Percentiles rank a stretch among this genome's conserved stretches.
Evolutionary conservation across 2,113 vertebrate species (phyloP).

Genomic region (Piaya cayana): DNA sequence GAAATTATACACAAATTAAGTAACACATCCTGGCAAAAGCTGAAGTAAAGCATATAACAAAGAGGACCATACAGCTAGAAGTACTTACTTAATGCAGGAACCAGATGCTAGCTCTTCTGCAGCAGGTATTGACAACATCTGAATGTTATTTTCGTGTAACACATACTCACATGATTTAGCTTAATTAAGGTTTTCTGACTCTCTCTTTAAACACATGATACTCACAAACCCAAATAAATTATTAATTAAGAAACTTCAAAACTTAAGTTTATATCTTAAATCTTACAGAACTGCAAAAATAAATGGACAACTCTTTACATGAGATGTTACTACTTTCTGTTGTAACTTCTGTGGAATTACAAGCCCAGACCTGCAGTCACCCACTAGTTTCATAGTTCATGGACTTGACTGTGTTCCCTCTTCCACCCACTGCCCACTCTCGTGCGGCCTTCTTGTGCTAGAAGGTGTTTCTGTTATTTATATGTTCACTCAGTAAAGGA

Average conservation of each 20-base stretch:
- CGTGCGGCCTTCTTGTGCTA: neutral
- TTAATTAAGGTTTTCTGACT: neutral
- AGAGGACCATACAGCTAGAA: neutral
- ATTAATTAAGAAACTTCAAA: neutral
- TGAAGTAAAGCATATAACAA: neutral
- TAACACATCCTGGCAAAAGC: neutral
- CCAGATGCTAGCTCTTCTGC: neutral
- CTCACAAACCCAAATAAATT: neutral
- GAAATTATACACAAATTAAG: neutral
- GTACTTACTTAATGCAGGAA: neutral
- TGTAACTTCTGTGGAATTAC: accelerated
- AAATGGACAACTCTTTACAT: neutral
- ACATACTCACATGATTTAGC: neutral
- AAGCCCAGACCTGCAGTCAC: neutral
- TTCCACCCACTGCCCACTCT: too few relatives aligned
- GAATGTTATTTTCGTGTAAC: neutral
- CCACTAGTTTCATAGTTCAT: neutral
- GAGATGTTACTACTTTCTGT: accelerated
- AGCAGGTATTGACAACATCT: neutral
- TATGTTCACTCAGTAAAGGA: neutral
- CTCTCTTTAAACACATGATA: neutral
- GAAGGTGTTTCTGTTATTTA: neutral
- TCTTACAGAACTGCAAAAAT: neutral
- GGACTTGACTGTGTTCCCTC: neutral
- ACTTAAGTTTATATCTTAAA: neutral